Percentiles rank a stretch among this genome's conserved stretches.
These are phyloP conservation scores for Lepidocyrtoides sp. DNA, from an alignment of 2,888 invertebrate species.

Conservation along the genomic window DNA sequence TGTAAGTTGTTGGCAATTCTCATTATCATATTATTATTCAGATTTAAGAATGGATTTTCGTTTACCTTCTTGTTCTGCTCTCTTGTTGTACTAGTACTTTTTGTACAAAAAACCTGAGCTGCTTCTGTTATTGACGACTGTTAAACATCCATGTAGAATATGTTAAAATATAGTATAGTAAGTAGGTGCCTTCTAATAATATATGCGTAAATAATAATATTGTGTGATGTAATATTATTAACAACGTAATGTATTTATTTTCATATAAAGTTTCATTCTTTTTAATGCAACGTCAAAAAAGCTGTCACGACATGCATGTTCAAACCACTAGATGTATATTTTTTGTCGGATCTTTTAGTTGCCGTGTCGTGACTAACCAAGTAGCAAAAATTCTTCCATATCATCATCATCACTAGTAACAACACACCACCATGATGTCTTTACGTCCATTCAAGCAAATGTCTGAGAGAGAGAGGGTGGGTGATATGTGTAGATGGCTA, in stretches of 20 bases:
- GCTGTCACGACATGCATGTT: constrained; percentile 79
- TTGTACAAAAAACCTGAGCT: constrained; percentile 31
- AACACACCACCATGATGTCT: background rate
- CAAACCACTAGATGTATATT: constrained; percentile 63
- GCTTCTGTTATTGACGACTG: constrained; percentile 55
- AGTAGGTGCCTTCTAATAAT: no score
- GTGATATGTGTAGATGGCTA: background rate
- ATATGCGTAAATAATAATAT: constrained; percentile 26
- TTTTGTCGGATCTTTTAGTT: constrained; percentile 73
- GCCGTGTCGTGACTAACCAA: constrained; percentile 81
- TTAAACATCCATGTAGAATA: background rate
- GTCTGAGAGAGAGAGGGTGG: background rate
- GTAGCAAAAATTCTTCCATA: constrained; percentile 73
- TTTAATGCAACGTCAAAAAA: constrained; percentile 59
- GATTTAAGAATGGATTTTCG: constrained; percentile 63
- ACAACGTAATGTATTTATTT: constrained; percentile 78
- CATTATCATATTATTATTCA: constrained; percentile 73
- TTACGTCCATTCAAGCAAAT: background rate
- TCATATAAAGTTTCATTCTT: constrained; percentile 76
- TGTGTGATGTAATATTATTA: constrained; percentile 49
- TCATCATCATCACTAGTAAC: constrained; percentile 49
- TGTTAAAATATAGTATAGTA: constrained; percentile 13
- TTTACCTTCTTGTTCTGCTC: constrained; percentile 38
- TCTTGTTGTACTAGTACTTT: constrained; percentile 7
- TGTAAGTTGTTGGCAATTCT: constrained; percentile 74